phyloP scores from a whole-genome alignment of 2,888 invertebrate species.

The Hydrotaea diabolus region DNA sequence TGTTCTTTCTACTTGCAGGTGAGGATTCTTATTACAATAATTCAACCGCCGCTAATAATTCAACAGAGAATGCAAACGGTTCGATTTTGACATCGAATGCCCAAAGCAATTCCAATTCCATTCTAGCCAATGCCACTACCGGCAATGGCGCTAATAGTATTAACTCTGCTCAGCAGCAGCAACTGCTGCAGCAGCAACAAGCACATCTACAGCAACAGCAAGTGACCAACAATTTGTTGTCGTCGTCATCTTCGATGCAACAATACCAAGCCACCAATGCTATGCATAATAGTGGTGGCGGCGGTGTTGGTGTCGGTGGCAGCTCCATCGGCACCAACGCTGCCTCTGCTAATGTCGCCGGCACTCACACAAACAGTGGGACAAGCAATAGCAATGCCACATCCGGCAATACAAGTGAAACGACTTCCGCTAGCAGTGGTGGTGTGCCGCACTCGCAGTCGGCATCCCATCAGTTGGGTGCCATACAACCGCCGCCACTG shows the following conservation, averaged over 20 bases:
- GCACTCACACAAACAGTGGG: conserved; percentile 64
- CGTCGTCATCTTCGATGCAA: conserved; percentile 80
- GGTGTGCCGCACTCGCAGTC: conserved; percentile 81
- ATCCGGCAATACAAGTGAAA: conserved; percentile 58
- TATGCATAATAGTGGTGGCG: conserved; percentile 69
- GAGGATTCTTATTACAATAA: conserved; percentile 79
- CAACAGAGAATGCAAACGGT: conserved; percentile 77
- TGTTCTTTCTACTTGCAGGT: conserved; percentile 70
- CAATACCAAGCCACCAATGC: conserved; percentile 77
- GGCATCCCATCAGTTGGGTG: conserved; percentile 79
- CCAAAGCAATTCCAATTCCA: conserved; percentile 80
- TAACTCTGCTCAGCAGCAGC: conserved; percentile 71
- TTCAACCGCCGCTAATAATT: conserved; percentile 71
- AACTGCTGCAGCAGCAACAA: conserved; percentile 71
- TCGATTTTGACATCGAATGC: conserved; percentile 77
- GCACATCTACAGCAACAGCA: conserved; percentile 72
- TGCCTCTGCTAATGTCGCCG: conserved; percentile 58
- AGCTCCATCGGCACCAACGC: conserved; percentile 51
- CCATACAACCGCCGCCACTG: conserved; percentile 73
- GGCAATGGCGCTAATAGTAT: conserved; percentile 62
- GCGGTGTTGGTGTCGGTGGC: conserved; percentile 67
- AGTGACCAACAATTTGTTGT: conserved; percentile 80
- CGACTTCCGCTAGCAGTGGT: conserved; percentile 74
- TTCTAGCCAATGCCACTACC: conserved; percentile 70
- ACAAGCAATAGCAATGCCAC: conserved; percentile 58